Base-by-base conservation (phyloP, 2,797 vertebrate species). In the Carapus acus region DNA sequence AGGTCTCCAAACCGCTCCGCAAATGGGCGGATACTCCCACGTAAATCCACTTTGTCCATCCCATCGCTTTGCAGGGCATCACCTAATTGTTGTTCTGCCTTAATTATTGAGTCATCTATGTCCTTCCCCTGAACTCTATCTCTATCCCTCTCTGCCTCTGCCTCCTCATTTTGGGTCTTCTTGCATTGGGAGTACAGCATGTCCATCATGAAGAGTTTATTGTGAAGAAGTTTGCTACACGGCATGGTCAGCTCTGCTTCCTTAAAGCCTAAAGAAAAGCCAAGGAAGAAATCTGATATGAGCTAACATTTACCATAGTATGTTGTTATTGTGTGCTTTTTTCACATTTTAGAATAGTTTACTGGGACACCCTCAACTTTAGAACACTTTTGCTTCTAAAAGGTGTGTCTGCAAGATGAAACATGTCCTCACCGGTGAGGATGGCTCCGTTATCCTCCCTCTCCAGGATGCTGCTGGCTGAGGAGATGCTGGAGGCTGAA, bases 171-270 rank as follows among this genome's bases (percentile, higher is more conserved):
- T 4, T 69, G 59, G n/a, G 90, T 86, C 70, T 94, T 91, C 78
- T 92, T 91, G 83, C 85, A 94, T 85, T 96, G 93, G 19, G 92
- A 91, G 91, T 94, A 96, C 77, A 96, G 87, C 94, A 96, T 96
- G 85, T 97, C 93, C 89, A 96, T 81, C 93, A 96, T 96, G 84
- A 96, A 96, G 44, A 92, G 87, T 67, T 95, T 97, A 78, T 83
- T 94, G 83, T 92, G 90, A 74, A 96, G 90, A 69, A 94, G 92
- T 75, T 91, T 91, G 71, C 88, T 90, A 79, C 90, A 89, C 80
- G 88, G 90, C 41, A 92, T 92, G 58, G 88, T 94, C 83, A 92
- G 87, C 61, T 87, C 82, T 43, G 78, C 86, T 82, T 94, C 92
- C 73, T 93, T 91, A 59, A 88, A 64, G 58, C 76, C 84, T 85